These are phyloP conservation scores for Drosophila subpulchrella DNA, from an alignment of 1,140 invertebrate species.

Conservation along the genomic window DNA sequence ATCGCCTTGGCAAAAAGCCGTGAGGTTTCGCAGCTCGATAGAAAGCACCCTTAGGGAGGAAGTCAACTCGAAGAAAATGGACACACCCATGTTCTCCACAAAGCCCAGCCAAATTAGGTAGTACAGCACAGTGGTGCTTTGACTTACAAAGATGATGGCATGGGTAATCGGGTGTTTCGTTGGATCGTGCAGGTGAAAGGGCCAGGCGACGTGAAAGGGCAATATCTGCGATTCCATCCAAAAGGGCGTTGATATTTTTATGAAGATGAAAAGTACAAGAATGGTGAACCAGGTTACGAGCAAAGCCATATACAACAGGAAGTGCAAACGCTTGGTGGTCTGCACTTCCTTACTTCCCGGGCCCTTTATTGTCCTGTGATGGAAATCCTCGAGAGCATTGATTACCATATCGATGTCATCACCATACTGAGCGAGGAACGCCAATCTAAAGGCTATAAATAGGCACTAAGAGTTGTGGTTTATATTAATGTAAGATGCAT, in stretches of 20 bases:
- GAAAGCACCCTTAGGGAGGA: conserved; percentile 27
- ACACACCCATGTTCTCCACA: conserved; percentile 12
- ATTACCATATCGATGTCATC: conserved; percentile 37
- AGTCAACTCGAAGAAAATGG: conserved; percentile 40
- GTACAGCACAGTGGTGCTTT: conserved; percentile 5
- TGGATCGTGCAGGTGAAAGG: conserved; percentile 44
- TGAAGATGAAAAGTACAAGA: not conserved
- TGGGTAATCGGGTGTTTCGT: conserved; percentile 14
- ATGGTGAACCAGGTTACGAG: conserved; percentile 3
- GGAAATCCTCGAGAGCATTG: conserved; percentile 20
- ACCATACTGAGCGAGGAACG: conserved; percentile 8
- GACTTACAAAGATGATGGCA: conserved; percentile 20
- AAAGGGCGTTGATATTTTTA: conserved; percentile 28
- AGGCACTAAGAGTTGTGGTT: not conserved
- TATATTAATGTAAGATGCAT: not conserved
- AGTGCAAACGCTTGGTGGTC: conserved; percentile 16
- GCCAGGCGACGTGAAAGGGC: conserved; percentile 47
- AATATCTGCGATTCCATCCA: conserved; percentile 33
- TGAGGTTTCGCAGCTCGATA: conserved; percentile 32
- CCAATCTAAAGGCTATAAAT: conserved; percentile 16
- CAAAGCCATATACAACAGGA: conserved; percentile 1
- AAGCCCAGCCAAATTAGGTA: conserved; percentile 9
- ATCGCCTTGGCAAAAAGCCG: not conserved
- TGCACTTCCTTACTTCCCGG: not conserved
- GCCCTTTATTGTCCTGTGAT: not conserved